Conservation (phyloP, 2,797 vertebrate genomes). For the Amniataba percoides region DNA sequence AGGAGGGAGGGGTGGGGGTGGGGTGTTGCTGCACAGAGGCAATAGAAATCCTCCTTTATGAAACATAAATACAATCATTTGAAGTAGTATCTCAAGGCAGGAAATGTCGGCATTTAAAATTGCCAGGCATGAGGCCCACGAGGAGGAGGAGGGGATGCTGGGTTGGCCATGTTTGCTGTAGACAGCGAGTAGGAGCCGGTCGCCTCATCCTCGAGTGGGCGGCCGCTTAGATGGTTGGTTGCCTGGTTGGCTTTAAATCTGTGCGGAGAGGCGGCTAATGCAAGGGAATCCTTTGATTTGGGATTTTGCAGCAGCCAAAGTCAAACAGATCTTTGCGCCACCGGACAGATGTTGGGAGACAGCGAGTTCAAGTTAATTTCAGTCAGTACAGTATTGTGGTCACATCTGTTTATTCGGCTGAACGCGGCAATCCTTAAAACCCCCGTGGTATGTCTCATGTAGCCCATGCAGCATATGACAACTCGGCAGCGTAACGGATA, state of each 20-base stretch:
- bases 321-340: slow-evolving; percentile 49
- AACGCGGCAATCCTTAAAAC: slow-evolving; percentile 9
- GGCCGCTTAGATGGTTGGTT: slow-evolving; percentile 49
- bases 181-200: slow-evolving; percentile 42
- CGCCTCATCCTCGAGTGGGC: slow-evolving; percentile 46
- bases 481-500: slow-evolving; percentile 11
- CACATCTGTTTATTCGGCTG: slow-evolving; percentile 56
- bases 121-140: slow-evolving; percentile 32
- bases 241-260: slow-evolving; percentile 64
- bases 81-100: slow-evolving; percentile 38
- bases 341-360: slow-evolving; percentile 69
- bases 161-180: slow-evolving; percentile 27
- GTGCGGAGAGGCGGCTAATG: slow-evolving; percentile 54
- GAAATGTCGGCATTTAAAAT: slow-evolving; percentile 47
- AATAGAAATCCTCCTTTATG: slow-evolving; percentile 40
- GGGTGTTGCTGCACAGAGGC: slow-evolving; percentile 5
- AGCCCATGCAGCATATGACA: slow-evolving; percentile 3
- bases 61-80: slow-evolving; percentile 51
- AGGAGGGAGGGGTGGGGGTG: slow-evolving; percentile 3
- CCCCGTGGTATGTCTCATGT: neutral
- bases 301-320: slow-evolving; percentile 64
- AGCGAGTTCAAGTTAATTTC: slow-evolving; percentile 66
- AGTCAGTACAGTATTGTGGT: slow-evolving; percentile 14
- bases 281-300: slow-evolving; percentile 76
- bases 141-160: neutral